Evolutionary conservation across 2,888 invertebrate species (phyloP), one percentile per base, ranked within the genome.

Genomic region (Hemaris fuciformis): DNA sequence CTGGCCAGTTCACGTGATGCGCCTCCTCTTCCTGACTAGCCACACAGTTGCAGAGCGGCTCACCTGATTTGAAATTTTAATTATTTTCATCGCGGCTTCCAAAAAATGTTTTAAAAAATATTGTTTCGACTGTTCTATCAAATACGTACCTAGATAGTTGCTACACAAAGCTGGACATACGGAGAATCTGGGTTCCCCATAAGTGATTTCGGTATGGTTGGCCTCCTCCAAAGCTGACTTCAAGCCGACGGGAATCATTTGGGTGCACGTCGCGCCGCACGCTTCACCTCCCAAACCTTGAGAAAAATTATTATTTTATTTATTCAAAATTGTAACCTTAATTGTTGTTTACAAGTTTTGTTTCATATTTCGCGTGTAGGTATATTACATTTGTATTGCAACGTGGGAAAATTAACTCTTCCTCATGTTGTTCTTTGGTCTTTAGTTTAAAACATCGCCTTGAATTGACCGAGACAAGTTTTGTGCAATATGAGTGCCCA

Each of bases 141-240:
- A 48, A 10, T 6, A 43, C 79, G 76, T 69, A 93, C 94, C 95
- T 53, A 95, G 83, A 63, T 88, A 87, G 77, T 94, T 94, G 61
- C 84, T 81, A 81, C 95, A 95, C 60, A 95, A 90, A 38, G 93
- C 84, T 0, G 93, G 93, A 71, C 95, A 95, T 62, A 95, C 94
- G 57, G 83, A 84, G 43, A 85, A 84, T 23, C 94, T 78, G 3
- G 94, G 93, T 57, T 83, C 76, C 15, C 93, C 91, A 70, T 81
- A 89, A 60, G 79, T 66, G 0, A 67, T 74, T 42, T 76, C 74
- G n/a, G 84, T 77, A 62, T 58, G 53, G 81, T 82, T 86, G 61
- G 72, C 64, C 22, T 64, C 75, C 38, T 53, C 56, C 23, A 91
- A 75, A 0, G 82, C 87, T 0, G 77, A 53, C 62, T 87, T 83